Base-by-base conservation (phyloP, 1,140 invertebrate species). In the Penaeus indicus region DNA sequence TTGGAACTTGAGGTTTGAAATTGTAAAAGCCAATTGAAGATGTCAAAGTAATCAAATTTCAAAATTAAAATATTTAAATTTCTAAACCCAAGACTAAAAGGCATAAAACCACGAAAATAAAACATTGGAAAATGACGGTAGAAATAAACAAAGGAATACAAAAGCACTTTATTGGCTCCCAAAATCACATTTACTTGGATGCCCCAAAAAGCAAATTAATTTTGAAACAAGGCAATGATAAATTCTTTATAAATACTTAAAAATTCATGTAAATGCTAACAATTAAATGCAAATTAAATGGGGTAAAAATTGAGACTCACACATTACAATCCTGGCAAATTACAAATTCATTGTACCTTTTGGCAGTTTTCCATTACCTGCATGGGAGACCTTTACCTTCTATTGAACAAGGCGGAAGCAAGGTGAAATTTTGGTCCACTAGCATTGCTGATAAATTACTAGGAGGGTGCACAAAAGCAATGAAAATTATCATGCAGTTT, bases 141-240 rank as follows among this genome's bases (percentile, higher is more conserved):
- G 69, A 88, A 78, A 88, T 67, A 88, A 88, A 78, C 82, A 79
- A 77, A 75, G 54, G 47, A 47, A 69, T 89, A 89, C 84, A 85
- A 89, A 89, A 89, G 88, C 88, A 89, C 85, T 89, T 89, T 89
- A 85, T 89, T 89, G 84, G 85, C 88, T 85, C 84, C 88, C 87
- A 88, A 88, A 88, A 88, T 88, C 87, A 88, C 87, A 88, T 84
- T 47, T 82, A 88, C 32, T 84, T 83, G 80, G 80, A 88, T 88
- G 81, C 80, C 87, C 87, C 87, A 80, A 88, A 88, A 88, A 88
- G 84, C 81, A 81, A 88, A 84, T 79, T 78, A 88, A 78, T 62
- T 83, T 86, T 80, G 61, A 69, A 67, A 88, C 82, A 83, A 67
- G 21, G 75, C 82, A 62, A 62, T 42, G 79, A 60, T 84, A 79